phyloP scores from a whole-genome alignment of 2,797 vertebrate species.

The Halcyon leucocephala region DNA sequence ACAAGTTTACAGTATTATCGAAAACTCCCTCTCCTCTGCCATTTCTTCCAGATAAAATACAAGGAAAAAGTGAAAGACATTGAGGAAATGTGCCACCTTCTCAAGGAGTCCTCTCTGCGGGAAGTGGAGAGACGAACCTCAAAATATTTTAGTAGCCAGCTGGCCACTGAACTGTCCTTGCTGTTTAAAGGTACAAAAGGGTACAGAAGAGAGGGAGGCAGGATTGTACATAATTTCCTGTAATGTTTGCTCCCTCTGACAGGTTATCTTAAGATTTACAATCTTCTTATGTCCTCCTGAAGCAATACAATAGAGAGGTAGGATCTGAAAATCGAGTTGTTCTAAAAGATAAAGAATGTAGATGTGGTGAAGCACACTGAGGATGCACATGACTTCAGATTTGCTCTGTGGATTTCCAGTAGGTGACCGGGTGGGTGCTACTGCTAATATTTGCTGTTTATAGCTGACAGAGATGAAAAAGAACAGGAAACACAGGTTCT shows the following conservation, averaged over 20 bases:
- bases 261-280: not conserved
- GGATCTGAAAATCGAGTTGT: not conserved
- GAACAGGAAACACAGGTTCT: slow-evolving; percentile 81
- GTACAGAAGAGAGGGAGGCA: not conserved
- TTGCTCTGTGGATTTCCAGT: not conserved
- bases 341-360: not conserved
- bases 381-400: not conserved
- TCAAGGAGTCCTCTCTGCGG: slow-evolving; percentile 39
- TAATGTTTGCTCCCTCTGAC: not conserved
- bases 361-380: not conserved
- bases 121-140: slow-evolving; percentile 58
- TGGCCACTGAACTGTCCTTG: not conserved
- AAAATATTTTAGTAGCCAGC: not conserved
- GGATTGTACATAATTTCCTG: not conserved
- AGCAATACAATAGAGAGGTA: not conserved
- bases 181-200: slow-evolving; percentile 63
- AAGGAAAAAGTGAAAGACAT: slow-evolving; percentile 21
- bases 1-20: not conserved
- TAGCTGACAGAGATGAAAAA: slow-evolving; percentile 86
- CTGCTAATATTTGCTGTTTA: not conserved
- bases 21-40: not conserved
- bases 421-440: not conserved
- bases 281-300: not conserved
- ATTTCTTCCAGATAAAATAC: not conserved
- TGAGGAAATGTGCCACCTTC: slow-evolving; percentile 14